A percentile compares a stretch with the other conserved stretches of the same genome.
Conservation (phyloP, 2,888 invertebrate species). For the Actias luna region DNA sequence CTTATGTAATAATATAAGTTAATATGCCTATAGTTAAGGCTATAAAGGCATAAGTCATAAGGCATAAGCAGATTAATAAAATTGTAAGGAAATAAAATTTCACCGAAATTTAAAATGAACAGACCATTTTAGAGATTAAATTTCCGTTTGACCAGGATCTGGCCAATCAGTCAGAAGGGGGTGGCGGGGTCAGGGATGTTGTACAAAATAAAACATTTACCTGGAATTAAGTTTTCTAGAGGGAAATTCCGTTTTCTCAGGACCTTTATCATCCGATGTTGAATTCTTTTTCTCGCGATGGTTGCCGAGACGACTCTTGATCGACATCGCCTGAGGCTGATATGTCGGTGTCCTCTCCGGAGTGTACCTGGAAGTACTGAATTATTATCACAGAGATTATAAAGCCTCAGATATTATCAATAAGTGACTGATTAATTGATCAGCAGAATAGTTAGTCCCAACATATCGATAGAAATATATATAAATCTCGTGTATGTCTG, state of each 20-base stretch:
- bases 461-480: too few relatives aligned
- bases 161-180: too few relatives aligned
- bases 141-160: too few relatives aligned
- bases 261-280: conserved; percentile 38
- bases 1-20: too few relatives aligned
- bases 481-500: too few relatives aligned
- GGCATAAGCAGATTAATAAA: too few relatives aligned
- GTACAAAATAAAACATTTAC: conserved; percentile 32
- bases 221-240: conserved; percentile 58
- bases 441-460: not conserved
- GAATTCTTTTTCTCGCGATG: conserved; percentile 41
- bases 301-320: conserved; percentile 54
- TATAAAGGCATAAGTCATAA: too few relatives aligned
- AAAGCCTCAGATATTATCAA: not conserved
- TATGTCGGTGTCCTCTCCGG: conserved; percentile 63
- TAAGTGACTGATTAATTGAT: not conserved
- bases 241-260: conserved; percentile 45
- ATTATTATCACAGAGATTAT: conserved; percentile 11
- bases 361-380: conserved; percentile 59
- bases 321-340: conserved; percentile 45
- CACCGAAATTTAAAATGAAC: too few relatives aligned
- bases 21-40: too few relatives aligned
- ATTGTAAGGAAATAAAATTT: too few relatives aligned
- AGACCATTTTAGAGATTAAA: too few relatives aligned
- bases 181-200: too few relatives aligned